These are phyloP conservation scores for Puntigrus tetrazona DNA, from an alignment of 2,113 vertebrate species.

Conservation along the genomic window DNA sequence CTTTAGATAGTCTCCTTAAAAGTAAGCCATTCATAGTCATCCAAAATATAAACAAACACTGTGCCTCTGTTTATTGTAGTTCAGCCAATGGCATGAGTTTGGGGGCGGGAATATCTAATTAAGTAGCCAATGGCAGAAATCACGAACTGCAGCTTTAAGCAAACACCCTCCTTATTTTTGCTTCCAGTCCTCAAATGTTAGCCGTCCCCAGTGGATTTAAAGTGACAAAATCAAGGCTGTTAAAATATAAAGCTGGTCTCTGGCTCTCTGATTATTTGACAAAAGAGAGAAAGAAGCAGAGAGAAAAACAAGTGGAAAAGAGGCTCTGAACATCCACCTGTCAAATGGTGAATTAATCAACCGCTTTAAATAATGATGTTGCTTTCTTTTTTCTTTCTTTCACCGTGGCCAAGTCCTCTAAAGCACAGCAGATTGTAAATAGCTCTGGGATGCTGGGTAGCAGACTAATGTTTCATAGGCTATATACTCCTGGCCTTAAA, in stretches of 20 bases:
- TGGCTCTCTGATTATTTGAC: background rate
- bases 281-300: background rate
- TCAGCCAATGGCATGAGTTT: background rate
- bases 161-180: background rate
- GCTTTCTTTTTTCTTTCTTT: slow-evolving; percentile 55
- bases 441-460: slow-evolving; percentile 57
- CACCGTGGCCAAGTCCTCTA: slow-evolving; percentile 34
- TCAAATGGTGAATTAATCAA: slow-evolving; percentile 1
- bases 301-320: background rate
- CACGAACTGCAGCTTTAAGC: background rate
- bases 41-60: background rate
- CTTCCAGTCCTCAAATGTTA: background rate
- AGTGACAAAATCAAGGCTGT: background rate
- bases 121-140: background rate
- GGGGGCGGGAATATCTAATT: background rate
- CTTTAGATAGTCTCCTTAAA: background rate
- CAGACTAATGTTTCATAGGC: slow-evolving; percentile 58
- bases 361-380: slow-evolving; percentile 4
- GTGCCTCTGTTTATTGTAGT: background rate
- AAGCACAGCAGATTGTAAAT: slow-evolving; percentile 62
- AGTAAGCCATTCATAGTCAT: background rate
- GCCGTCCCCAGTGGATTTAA: background rate
- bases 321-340: background rate
- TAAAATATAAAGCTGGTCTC: slow-evolving; percentile 14
- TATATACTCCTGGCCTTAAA: slow-evolving; percentile 31